A percentile compares a stretch with the other conserved stretches of the same genome.
These are phyloP conservation scores for Apamea anceps DNA, from an alignment of 2,888 invertebrate genomes.

Conservation along the genomic window DNA sequence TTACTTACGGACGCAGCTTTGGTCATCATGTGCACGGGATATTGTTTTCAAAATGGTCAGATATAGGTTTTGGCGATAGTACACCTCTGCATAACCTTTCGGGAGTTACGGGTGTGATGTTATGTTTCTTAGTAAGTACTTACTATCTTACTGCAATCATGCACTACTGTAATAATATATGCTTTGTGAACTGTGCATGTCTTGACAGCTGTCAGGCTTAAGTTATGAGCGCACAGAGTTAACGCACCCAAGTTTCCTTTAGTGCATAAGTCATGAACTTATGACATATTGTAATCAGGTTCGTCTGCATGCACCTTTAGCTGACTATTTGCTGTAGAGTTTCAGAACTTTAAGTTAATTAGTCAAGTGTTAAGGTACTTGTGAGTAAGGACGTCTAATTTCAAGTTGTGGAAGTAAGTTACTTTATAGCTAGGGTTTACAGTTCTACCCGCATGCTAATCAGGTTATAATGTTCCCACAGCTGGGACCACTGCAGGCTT, in stretches of 20 bases:
- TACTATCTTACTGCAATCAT: background rate
- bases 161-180: background rate
- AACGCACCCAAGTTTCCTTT: slow-evolving; percentile 5
- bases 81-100: no score
- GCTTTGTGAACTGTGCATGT: slow-evolving; percentile 9
- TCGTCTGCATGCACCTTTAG: background rate
- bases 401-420: background rate
- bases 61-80: no score
- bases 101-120: background rate
- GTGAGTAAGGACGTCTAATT: background rate
- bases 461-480: background rate
- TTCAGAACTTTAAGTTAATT: slow-evolving; percentile 8
- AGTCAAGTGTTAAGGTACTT: background rate
- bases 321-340: background rate
- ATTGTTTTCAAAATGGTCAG: no score
- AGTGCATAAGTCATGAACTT: slow-evolving; percentile 16
- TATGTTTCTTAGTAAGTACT: background rate
- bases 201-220: slow-evolving; percentile 20
- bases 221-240: background rate
- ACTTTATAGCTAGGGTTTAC: background rate
- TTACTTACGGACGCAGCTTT: no score
- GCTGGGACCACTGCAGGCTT: background rate
- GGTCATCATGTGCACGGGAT: no score
- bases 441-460: background rate
- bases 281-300: slow-evolving; percentile 5